Conservation (phyloP, 2,797 vertebrate species). For the Cuniculus paca region DNA sequence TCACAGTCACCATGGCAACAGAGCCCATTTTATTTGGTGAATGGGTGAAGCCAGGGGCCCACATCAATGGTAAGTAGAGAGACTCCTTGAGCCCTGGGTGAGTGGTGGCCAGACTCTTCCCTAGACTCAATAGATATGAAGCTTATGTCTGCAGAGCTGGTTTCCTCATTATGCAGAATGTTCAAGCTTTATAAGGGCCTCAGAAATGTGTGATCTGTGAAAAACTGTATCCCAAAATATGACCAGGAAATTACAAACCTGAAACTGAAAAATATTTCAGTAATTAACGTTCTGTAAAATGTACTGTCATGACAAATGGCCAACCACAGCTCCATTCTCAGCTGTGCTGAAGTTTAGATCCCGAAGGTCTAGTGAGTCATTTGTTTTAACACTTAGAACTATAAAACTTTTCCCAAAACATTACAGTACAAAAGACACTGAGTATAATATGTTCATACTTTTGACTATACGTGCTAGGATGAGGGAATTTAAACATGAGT, state of each 20-base stretch:
- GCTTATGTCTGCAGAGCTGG: neutral
- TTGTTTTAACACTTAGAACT: constrained; percentile 27
- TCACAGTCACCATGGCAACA: constrained; percentile 94
- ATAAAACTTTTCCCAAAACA: neutral
- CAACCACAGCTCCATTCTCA: constrained; percentile 7
- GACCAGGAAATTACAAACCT: neutral
- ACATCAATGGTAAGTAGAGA: constrained; percentile 93
- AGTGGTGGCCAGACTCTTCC: neutral
- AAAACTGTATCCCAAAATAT: neutral
- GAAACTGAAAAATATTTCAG: neutral
- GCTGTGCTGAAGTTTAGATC: constrained; percentile 14
- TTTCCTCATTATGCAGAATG: neutral
- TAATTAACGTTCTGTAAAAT: neutral
- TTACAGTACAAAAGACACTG: constrained; percentile 1
- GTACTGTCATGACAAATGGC: neutral
- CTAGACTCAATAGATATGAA: neutral
- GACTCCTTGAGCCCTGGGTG: neutral
- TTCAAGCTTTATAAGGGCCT: neutral
- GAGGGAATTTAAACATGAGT: neutral
- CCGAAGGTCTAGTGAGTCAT: constrained; percentile 9
- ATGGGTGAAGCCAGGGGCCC: constrained; percentile 97
- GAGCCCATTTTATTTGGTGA: constrained; percentile 93
- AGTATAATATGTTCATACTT: neutral
- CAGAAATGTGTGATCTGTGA: neutral
- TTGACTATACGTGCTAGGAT: neutral